A percentile compares a stretch with the other conserved stretches of the same genome.
Conservation (phyloP, 2,797 vertebrate genomes). For the Antennarius maculatus region DNA sequence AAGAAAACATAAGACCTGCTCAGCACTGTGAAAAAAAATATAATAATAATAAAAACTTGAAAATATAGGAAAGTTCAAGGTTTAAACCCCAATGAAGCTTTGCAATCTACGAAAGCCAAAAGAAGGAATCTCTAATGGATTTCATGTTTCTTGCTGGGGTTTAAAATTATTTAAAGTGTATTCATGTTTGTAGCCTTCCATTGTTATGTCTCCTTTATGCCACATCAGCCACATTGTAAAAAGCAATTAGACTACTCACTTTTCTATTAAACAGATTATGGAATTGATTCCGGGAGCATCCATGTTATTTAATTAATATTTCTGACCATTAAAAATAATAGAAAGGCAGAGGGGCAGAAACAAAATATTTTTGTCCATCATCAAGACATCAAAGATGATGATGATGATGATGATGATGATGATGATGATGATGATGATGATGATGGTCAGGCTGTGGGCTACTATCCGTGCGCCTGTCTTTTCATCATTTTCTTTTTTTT, state of each 20-base stretch:
- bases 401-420: background rate
- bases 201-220: conserved; percentile 43
- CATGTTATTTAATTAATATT: conserved; percentile 46
- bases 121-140: conserved; percentile 5
- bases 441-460: conserved; percentile 20
- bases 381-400: conserved; percentile 8
- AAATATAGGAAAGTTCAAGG: conserved; percentile 20
- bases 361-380: conserved; percentile 12
- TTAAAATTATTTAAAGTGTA: conserved; percentile 21
- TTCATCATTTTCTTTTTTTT: conserved; percentile 42
- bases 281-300: conserved; percentile 51
- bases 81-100: background rate
- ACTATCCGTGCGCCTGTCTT: conserved; percentile 13
- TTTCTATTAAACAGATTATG: conserved; percentile 59
- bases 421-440: conserved; percentile 6
- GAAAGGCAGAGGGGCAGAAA: conserved; percentile 22
- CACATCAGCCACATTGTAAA: conserved; percentile 52
- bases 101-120: background rate
- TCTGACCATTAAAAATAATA: conserved; percentile 35
- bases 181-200: conserved; percentile 16
- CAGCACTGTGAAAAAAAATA: background rate
- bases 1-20: conserved; percentile 1
- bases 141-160: conserved; percentile 12
- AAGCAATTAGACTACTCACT: conserved; percentile 54
- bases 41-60: background rate